Conservation (phyloP, 2,888 invertebrate genomes). For the Tenthredo mesomela region DNA sequence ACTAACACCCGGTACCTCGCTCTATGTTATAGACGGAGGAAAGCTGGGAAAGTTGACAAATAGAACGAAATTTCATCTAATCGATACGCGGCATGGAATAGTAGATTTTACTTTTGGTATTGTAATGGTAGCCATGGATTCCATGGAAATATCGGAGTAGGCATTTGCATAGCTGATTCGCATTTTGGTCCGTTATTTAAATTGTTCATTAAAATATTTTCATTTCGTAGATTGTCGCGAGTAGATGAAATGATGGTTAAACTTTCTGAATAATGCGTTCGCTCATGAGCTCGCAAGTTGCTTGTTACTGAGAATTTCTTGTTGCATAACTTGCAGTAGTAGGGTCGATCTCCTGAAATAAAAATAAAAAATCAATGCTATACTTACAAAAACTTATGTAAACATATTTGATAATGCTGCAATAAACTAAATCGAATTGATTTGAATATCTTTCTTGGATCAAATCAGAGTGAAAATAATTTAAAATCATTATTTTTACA, state of each 20-base stretch:
- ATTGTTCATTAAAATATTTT: slow-evolving; percentile 45
- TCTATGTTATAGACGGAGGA: neutral
- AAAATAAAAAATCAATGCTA: slow-evolving; percentile 65
- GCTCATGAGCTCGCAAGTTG: slow-evolving; percentile 66
- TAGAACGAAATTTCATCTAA: neutral
- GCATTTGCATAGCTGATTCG: slow-evolving; percentile 55
- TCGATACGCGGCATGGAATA: neutral
- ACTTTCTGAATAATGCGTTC: slow-evolving; percentile 58
- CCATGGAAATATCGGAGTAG: slow-evolving; percentile 59
- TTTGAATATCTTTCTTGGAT: too few relatives aligned
- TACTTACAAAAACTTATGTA: neutral
- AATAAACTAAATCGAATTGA: neutral
- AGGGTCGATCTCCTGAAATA: slow-evolving; percentile 75
- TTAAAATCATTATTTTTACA: neutral
- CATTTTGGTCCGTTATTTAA: slow-evolving; percentile 52
- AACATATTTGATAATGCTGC: neutral
- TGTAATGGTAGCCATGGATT: slow-evolving; percentile 61
- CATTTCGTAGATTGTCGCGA: slow-evolving; percentile 41
- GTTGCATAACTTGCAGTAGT: slow-evolving; percentile 66
- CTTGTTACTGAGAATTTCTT: slow-evolving; percentile 66
- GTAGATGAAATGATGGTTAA: slow-evolving; percentile 45
- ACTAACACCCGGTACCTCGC: neutral
- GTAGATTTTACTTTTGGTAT: slow-evolving; percentile 46
- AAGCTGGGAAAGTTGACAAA: neutral
- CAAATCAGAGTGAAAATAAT: neutral